Evolutionary conservation across 2,888 invertebrate species (phyloP), one percentile per base, ranked within the genome.

Genomic region (Drosophila fungiperda): DNA sequence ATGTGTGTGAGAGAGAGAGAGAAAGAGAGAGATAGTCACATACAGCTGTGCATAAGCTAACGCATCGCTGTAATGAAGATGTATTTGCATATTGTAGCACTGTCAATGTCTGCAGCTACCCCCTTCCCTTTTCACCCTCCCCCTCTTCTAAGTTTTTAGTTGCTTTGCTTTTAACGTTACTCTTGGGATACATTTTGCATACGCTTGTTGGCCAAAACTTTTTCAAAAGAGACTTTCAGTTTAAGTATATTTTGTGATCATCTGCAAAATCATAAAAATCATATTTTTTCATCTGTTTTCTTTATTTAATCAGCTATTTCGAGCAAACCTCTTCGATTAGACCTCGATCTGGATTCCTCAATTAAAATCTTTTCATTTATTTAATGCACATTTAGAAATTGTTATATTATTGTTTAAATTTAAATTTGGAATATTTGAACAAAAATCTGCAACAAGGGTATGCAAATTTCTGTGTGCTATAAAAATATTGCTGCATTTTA

Each of bases 21-120:
- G 29, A n/a, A n/a, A 6, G 29, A 29, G 29, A 65, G 50, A 54
- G 15, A 49, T 36, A 60, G 32, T 38, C 35, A 60, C 57, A 63
- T 64, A 72, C 68, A 82, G 77, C 80, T 83, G 80, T 78, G 83
- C 84, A 80, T 87, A 88, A 84, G 88, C 87, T 86, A 87, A 83
- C 88, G 85, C 88, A 88, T 87, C 85, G 83, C 83, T 87, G 85
- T 87, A 87, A 87, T 87, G 87, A 87, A 87, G 87, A 87, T 88
- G 87, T 87, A 87, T 88, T 85, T 87, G 87, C 88, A 88, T 87
- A 84, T 87, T 86, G 87, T 87, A 80, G 83, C 82, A 82, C 83
- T 85, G 85, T 86, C 85, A 87, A 80, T 85, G 59, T 23, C 53
- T 12, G 1, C 49, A 55, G 6, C n/a, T 42, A 17, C 49, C n/a